Base-by-base conservation (phyloP, 2,797 vertebrate species). In the Ctenochaetus hawaiiensis region DNA sequence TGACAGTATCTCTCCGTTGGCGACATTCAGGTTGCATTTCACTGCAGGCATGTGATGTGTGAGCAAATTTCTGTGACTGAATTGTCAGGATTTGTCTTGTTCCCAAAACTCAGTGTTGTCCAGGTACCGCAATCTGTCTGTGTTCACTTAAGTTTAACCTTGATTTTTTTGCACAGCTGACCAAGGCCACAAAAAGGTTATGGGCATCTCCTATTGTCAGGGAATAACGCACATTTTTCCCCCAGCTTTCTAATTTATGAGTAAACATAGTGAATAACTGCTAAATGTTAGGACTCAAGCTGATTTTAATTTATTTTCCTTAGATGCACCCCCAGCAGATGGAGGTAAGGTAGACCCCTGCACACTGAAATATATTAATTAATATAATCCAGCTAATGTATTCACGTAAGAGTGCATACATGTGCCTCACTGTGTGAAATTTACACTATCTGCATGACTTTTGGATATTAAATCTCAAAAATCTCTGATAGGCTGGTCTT, bases 341-440 rank as follows among this genome's bases (percentile, higher is more conserved):
- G 89, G 83, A 92, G 93, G 93, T 93, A 93, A 92, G 92, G 71
- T 13, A 59, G 64, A 85, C 77, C 63, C 18, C 54, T 63, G 39
- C 37, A 26, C 54, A 34, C 1, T 18, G 54, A 82, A 65, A 63
- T 77, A 13, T 34, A 48, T 71, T 23, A 12, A 39, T 61, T 61
- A 65, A 4, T 34, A 44, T 83, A 81, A 86, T 82, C 51, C 58
- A 13, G 23, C 37, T 16, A 37, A 91, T 92, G 89, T 87, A 91
- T 91, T 83, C 90, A 87, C 79, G 48, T 72, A 48, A 13, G 16
- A 65, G 87, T 91, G 85, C 57, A 90, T 92, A 91, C 83, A 91
- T 92, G 75, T 22, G 22, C 61, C 5, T 56, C 45, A 63, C 54
- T 44, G 90, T 73, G 86, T 91, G 85, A 51, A 61, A 72, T 75